Evolutionary conservation across 2,797 vertebrate genomes (phyloP), one percentile per base, ranked within the genome.

Genomic region (Mustela erminea): DNA sequence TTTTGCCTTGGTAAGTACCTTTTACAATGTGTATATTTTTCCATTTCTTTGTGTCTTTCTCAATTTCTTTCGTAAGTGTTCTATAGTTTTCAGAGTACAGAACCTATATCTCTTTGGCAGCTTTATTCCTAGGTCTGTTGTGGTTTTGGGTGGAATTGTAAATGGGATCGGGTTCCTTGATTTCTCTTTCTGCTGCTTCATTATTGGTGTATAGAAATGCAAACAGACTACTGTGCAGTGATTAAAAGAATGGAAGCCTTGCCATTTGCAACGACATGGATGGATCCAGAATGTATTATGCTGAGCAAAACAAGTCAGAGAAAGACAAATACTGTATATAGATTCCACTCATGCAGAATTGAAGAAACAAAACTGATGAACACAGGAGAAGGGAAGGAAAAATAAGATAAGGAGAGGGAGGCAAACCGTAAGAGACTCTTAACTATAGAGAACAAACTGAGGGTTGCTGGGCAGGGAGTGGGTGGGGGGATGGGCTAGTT

Each of bases 1-100:
- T 99, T 99, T 98, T 99, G 99, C 98, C 98, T 99, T 92, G 99
- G 99, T 99, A 90, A 98, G 99, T 88, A 77, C 15, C 43, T 87
- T 84, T 94, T 35, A 66, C 54, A 58, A 54, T 43, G 74, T 18
- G 10, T 77, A 49, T 77, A 13, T 94, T 70, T 66, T 68, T 68
- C n/a, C 66, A 68, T 68, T 20, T 68, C 66, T 68, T 35, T 35
- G n/a, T 68, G n/a, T 35, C 66, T 68, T 68, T 35, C 66, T 38
- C 66, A 21, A 5, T 35, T 68, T 68, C n/a, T 68, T 21, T 68
- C 18, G 4, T 68, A 35, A 35, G n/a, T 68, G n/a, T 68, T 38
- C 9, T 68, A 5, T 68, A 68, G 66, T 68, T 68, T 68, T 38
- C 66, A 68, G 66, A 68, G 66, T 35, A 21, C 18, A 68, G 66